A percentile compares a stretch with the other conserved stretches of the same genome.
Conservation (phyloP, 2,113 vertebrate species). For the Pachyramphus minor region DNA sequence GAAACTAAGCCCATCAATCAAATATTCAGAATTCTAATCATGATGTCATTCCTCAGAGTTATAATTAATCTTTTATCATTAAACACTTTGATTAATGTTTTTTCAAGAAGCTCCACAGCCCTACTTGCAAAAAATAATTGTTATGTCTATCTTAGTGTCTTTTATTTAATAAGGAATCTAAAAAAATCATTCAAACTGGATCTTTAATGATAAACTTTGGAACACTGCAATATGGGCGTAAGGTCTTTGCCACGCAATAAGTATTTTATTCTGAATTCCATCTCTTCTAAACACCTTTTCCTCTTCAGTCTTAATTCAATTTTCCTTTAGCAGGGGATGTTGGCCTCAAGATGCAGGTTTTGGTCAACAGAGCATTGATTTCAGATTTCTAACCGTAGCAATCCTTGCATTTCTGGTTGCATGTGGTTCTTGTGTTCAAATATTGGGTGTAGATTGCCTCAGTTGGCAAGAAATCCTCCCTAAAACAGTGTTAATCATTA, state of each 20-base stretch:
- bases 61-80: background rate
- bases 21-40: background rate
- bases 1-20: background rate
- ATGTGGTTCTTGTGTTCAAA: background rate
- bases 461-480: background rate
- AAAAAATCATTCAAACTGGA: rapidly evolving
- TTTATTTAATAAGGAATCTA: background rate
- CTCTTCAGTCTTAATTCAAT: background rate
- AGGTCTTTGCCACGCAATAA: rapidly evolving
- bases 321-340: background rate
- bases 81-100: background rate
- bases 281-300: background rate
- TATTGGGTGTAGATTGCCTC: background rate
- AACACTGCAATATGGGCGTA: background rate
- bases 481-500: constrained; percentile 25
- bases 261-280: background rate
- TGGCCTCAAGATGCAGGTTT: background rate
- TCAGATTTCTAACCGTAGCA: background rate
- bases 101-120: background rate
- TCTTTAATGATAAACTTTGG: background rate
- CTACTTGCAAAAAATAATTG: background rate
- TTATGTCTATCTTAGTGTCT: background rate
- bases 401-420: background rate
- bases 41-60: background rate
- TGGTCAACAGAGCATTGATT: background rate